phyloP scores from a whole-genome alignment of 1,140 invertebrate species.

The Temnothorax longispinosus region DNA sequence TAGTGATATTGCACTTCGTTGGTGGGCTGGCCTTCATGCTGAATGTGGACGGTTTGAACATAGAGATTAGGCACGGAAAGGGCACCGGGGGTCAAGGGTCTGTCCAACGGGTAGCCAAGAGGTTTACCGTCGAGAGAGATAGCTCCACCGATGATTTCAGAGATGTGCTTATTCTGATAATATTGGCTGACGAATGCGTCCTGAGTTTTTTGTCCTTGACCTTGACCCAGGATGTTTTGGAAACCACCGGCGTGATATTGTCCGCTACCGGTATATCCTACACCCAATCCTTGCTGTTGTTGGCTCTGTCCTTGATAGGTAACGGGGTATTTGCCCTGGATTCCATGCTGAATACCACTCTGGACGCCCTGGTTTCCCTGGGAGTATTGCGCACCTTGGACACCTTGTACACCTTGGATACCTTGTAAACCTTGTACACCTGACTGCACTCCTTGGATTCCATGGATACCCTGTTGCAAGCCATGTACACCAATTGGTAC shows the following conservation, averaged over 20 bases:
- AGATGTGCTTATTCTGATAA: constrained; percentile 77
- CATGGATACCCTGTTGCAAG: constrained; percentile 5
- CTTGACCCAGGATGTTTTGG: constrained; percentile 59
- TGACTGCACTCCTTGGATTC: constrained; percentile 21
- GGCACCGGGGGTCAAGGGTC: constrained; percentile 81
- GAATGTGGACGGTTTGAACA: constrained; percentile 83
- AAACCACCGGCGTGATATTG: constrained; percentile 75
- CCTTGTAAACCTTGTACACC: background rate
- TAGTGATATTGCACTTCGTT: constrained; percentile 58
- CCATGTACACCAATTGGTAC: constrained; percentile 17
- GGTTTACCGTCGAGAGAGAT: constrained; percentile 83
- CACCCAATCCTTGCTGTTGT: constrained; percentile 9
- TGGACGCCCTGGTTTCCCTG: constrained; percentile 25
- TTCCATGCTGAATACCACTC: constrained; percentile 44
- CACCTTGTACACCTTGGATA: constrained; percentile 29
- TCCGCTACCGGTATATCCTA: constrained; percentile 70
- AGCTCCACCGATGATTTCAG: constrained; percentile 79
- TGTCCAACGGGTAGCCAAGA: constrained; percentile 86
- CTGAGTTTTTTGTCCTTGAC: constrained; percentile 64
- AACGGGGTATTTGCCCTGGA: constrained; percentile 52
- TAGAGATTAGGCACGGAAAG: constrained; percentile 84
- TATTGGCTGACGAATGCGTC: constrained; percentile 72
- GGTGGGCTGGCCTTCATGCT: constrained; percentile 79
- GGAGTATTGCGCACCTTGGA: constrained; percentile 25
- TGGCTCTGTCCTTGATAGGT: constrained; percentile 59